Base-by-base conservation (phyloP, 1,140 invertebrate species). In the Agrypnia vestita region DNA sequence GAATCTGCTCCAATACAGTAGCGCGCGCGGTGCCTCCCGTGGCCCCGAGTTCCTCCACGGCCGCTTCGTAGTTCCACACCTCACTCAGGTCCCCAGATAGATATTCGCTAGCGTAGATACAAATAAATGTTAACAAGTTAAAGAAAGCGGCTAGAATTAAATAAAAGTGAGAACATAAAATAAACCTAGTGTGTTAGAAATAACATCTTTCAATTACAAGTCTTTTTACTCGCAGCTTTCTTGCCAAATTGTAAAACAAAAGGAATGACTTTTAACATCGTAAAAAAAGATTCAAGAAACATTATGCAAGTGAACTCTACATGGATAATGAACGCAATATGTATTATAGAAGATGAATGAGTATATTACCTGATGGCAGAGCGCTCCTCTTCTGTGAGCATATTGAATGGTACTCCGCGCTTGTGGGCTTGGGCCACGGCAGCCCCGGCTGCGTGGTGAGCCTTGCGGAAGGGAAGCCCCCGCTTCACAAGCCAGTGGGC, bases 401-500 rank as follows among this genome's bases (percentile, higher is more conserved):
- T 85, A 35, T 87, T 87, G 7, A 93, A 86, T 9, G 87, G 85
- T 4, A 91, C 85, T 6, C 85, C 85, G 11, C 90, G 85, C 0
- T 85, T 84, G 78, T 91, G 88, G 0, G 93, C 91, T 43, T 89
- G 85, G 0, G 89, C 89, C 0, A 97, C 92, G 6, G 92, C 93
- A 62, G 91, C 85, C 0, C 95, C 95, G 7, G 93, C 92, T 12
- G 93, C 84, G 80, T 93, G 91, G 86, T 97, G 95, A 0, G 95
- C 95, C 80, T 92, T 90, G 11, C 95, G 91, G 84, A 97, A 97
- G 0, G 95, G 91, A 49, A 96, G 92, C 12, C 94, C 94, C 86
- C 94, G 94, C 13, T 91, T 91, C 0, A 96, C 95, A 53, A 97
- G 87, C 87, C 94, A 94, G 86, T 96, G 95, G 0, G 95, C 95